A percentile compares a stretch with the other conserved stretches of the same genome.
Conservation (phyloP, 1,140 invertebrate genomes). For the Thaumetopoea pityocampa region DNA sequence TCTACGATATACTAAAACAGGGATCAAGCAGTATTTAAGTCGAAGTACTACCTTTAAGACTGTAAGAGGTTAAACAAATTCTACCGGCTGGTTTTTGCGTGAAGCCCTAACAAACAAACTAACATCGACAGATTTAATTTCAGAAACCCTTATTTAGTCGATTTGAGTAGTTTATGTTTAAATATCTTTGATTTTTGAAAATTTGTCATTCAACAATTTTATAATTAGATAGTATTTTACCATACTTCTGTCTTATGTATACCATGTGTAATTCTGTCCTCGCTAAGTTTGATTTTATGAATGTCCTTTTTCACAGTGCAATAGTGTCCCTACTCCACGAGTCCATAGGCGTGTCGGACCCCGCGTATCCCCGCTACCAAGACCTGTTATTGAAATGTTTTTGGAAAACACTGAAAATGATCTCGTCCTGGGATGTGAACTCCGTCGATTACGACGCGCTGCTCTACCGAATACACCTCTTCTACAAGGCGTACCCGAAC, state of each 20-base stretch:
- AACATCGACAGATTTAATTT: no score
- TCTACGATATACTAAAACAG: no score
- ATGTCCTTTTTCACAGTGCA: constrained; percentile 39
- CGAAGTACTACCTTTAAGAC: no score
- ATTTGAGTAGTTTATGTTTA: not conserved
- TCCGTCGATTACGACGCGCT: constrained; percentile 89
- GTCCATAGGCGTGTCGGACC: constrained; percentile 60
- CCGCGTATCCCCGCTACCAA: constrained; percentile 81
- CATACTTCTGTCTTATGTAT: no score
- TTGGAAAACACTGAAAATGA: constrained; percentile 90
- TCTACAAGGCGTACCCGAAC: constrained; percentile 90
- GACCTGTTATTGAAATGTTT: constrained; percentile 92
- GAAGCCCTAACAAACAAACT: no score
- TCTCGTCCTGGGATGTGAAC: constrained; percentile 84
- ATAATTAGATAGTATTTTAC: no score
- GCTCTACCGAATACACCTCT: constrained; percentile 89
- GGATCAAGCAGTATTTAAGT: no score
- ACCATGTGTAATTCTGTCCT: no score
- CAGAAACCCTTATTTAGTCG: no score
- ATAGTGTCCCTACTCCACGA: constrained; percentile 69
- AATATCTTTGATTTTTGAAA: not conserved
- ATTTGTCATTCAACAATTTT: constrained; percentile 34
- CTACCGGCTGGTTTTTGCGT: no score
- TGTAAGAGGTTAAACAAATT: no score
- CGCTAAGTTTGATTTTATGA: not conserved